Evolutionary conservation across 2,797 vertebrate genomes (phyloP), one percentile per base, ranked within the genome.

Genomic region (Philypnodon macrostomus): DNA sequence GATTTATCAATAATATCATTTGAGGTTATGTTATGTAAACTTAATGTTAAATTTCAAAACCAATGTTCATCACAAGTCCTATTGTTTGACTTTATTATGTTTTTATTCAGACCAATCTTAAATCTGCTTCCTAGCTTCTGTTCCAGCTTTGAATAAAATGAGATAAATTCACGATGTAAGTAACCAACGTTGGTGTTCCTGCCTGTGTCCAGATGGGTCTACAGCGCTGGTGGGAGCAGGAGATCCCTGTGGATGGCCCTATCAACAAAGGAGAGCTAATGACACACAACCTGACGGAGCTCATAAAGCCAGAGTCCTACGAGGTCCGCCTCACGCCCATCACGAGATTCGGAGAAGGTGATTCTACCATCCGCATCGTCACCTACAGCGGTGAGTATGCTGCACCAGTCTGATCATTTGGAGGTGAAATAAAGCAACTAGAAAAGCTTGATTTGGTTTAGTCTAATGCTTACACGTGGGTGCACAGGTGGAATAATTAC

Each of bases 141-240:
- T 29, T 29, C 12, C 8, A 10, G 7, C 7, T 29, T 9, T 29
- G 27, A 29, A 10, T 29, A 29, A 1, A 29, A 11, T 29, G 9
- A 11, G 10, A 7, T 34, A 6, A 34, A 14, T 13, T n/a, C n/a
- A 34, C 5, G 6, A 34, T 34, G 5, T 35, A 35, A 17, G 1
- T 35, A 9, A 35, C 2, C 11, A 12, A 10, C 14, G 46, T 15
- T 8, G 19, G 3, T 14, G 3, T 37, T 37, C 31, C 18, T 61
- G 31, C 27, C 27, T 24, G 5, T 0, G 1, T 15, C 35, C 72
- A 99, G 96, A 93, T 93, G 26, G 95, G 96, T 7, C 90, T 93
- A 17, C 92, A 94, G 74, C 94, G 96, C 32, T 99, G 96, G 96
- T 98, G 96, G 95, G 95, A 97, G 58, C 95, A 96, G 65, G 96